Evolutionary conservation across 2,113 vertebrate genomes (phyloP), one percentile per base, ranked within the genome.

Genomic region (Aviceda subcristata): DNA sequence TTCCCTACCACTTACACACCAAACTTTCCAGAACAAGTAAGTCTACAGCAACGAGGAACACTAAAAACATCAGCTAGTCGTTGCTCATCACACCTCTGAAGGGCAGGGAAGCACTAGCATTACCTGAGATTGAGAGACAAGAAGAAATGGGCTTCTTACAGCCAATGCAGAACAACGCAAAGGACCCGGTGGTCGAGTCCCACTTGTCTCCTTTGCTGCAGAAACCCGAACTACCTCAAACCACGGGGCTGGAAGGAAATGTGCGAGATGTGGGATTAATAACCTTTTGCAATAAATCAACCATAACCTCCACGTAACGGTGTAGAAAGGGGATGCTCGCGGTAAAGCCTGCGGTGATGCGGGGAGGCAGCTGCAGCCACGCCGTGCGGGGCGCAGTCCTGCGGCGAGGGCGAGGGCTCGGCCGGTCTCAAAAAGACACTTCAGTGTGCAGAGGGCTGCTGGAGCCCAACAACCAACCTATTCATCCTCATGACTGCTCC

Each of bases 101-200:
- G 46, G 51, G 50, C 1, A 81, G 69, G 36, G 59, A 74, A 72
- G 38, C 23, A 64, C 21, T 5, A 53, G 57, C 24, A 9, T 1
- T 15, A 16, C 57, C 36, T 14, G 36, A 68, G 56, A 59, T 5
- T 9, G 23, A 22, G 21, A 48, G 45, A 60, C 24, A 32, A 73
- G 73, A 57, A 60, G 39, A 26, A 79, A 82, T 0, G 13, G 15
- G 34, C 24, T 69, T 74, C 50, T 63, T 41, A 12, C 6, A 38
- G 22, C 21, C 30, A 82, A 20, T 3, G 2, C 27, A 50, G 59
- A 67, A 59, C 30, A 34, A 16, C 0, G n/a, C 32, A 26, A 29
- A 62, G 56, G 41, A 32, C 30, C 68, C 0, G 0, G 43, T 0
- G 3, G 50, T 69, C 0, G 1, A 39, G 39, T 30, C 41, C 38